These are phyloP conservation scores for Drosophila murphyi DNA, from an alignment of 1,140 invertebrate genomes.

Conservation along the genomic window DNA sequence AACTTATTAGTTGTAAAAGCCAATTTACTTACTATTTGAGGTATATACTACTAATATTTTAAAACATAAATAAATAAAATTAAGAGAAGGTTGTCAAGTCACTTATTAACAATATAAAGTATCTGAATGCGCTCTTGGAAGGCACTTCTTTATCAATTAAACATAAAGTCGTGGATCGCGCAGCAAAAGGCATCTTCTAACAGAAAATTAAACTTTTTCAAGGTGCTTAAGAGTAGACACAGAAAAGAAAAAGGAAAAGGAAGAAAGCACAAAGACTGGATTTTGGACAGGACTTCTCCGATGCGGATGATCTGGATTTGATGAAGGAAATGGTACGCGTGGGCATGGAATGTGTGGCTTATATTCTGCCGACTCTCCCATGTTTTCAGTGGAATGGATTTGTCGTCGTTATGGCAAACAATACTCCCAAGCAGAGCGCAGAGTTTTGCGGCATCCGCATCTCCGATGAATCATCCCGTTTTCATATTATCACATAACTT, in stretches of 20 bases:
- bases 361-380: slow-evolving; percentile 63
- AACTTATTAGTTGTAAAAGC: not conserved
- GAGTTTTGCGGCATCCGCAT: not conserved
- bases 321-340: slow-evolving; percentile 54
- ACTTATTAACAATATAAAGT: slow-evolving; percentile 37
- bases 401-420: slow-evolving; percentile 57
- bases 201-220: slow-evolving; percentile 32
- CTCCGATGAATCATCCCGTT: slow-evolving; percentile 23
- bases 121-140: slow-evolving; percentile 29
- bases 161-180: slow-evolving; percentile 32
- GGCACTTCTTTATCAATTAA: not conserved
- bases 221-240: slow-evolving; percentile 16
- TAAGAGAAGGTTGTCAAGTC: not conserved
- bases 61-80: too few relatives aligned
- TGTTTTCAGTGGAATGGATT: slow-evolving; percentile 65
- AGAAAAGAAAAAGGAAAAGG: not conserved
- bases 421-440: slow-evolving; percentile 38
- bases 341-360: slow-evolving; percentile 51
- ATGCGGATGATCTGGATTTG: slow-evolving; percentile 38
- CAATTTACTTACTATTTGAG: not conserved
- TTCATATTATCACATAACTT: not conserved
- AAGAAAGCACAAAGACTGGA: not conserved
- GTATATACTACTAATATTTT: too few relatives aligned
- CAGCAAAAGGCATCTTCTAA: slow-evolving; percentile 27
- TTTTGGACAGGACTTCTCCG: slow-evolving; percentile 43